Base-by-base conservation (phyloP, 2,888 invertebrate genomes). In the Abrostola triplasia region DNA sequence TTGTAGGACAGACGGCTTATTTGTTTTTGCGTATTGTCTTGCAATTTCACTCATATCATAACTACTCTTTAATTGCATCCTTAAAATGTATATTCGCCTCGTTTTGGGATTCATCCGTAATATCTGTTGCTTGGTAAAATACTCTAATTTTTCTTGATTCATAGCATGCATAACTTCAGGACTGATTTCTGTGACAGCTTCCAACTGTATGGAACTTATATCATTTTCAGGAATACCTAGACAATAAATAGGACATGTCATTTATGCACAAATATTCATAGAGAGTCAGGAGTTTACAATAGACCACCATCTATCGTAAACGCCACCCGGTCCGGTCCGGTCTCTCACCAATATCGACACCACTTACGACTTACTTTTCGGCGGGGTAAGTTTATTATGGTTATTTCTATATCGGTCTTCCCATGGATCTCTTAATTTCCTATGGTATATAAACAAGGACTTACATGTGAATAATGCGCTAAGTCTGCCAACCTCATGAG, bases 41-140 rank as follows among this genome's bases (percentile, higher is more conserved):
- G 84, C 74, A 42, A 93, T 79, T 76, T 86, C 86, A 66, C 80
- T 87, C 76, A 89, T 90, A 77, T 92, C 92, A 41, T 90, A 82
- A 72, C 92, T 93, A 57, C 71, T 79, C 70, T 73, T 87, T 58
- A 94, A 70, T 64, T 92, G 90, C 87, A 92, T 87, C 67, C 94
- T 85, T 74, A 94, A 81, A 65, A 94, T 87, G 71, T 87, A 94
- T 44, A 90, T 85, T 13, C 92, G 82, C 37, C 93, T 84, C 5
- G 94, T 84, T 80, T 84, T 87, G 4, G 85, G 78, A 63, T 84
- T 83, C 92, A 94, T 90, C 63, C 91, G 81, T 56, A 91, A 66
- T 77, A 94, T 90, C 77, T 94, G 94, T 62, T 90, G 88, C 63
- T 89, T 90, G 1, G 92, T 92, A 64, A 94, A 94, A 73, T 77